Evolutionary conservation across 2,797 vertebrate species (phyloP).

Genomic region (Alfaro cultratus): DNA sequence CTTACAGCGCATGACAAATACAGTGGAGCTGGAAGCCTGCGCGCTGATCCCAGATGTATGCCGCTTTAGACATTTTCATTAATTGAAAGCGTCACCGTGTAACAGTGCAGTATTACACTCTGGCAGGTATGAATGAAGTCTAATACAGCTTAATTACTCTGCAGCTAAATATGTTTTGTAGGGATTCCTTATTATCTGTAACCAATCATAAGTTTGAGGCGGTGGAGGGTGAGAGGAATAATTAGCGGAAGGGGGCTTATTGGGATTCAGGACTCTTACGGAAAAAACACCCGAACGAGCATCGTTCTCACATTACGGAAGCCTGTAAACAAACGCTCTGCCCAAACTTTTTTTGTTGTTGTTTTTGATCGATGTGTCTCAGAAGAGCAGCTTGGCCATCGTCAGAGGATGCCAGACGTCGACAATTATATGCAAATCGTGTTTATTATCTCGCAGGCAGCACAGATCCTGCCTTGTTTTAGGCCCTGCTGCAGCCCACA

Average conservation of each 20-base stretch:
- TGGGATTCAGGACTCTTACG: constrained; percentile 58
- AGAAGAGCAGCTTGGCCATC: constrained; percentile 63
- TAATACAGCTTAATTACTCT: constrained; percentile 81
- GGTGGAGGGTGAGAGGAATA: constrained; percentile 72
- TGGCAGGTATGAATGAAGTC: constrained; percentile 82
- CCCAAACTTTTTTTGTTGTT: constrained; percentile 40
- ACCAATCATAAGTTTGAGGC: constrained; percentile 76
- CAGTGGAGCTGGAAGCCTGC: constrained; percentile 65
- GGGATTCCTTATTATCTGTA: constrained; percentile 71
- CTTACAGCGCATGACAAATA: constrained; percentile 79
- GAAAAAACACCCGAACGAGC: constrained; percentile 41
- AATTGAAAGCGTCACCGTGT: constrained; percentile 80
- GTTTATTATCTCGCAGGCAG: constrained; percentile 82
- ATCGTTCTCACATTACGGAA: constrained; percentile 47
- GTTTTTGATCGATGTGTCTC: constrained; percentile 66
- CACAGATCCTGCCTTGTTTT: constrained; percentile 77
- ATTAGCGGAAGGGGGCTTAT: constrained; percentile 63
- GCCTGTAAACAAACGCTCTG: constrained; percentile 51
- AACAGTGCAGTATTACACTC: constrained; percentile 76
- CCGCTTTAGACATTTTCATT: constrained; percentile 78
- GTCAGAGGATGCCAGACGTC: constrained; percentile 71
- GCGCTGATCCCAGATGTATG: constrained; percentile 65
- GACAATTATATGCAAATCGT: constrained; percentile 85
- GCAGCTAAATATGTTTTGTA: constrained; percentile 74
- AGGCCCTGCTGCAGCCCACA: constrained; percentile 74